These are phyloP conservation scores for Silurus asotus DNA, from an alignment of 2,113 vertebrate species.

Conservation along the genomic window DNA sequence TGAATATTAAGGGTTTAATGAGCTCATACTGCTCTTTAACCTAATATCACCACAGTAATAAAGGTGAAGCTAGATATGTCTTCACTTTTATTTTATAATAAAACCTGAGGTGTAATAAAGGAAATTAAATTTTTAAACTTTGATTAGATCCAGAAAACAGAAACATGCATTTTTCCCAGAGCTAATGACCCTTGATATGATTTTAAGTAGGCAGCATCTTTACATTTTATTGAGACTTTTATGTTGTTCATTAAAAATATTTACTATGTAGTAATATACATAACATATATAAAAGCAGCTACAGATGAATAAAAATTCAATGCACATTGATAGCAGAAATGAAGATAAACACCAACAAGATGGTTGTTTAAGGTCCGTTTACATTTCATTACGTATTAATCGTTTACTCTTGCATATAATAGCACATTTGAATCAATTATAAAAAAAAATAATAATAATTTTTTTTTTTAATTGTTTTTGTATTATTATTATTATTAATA, in stretches of 20 bases:
- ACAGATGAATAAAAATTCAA: slow-evolving; percentile 3
- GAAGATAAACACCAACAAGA: background rate
- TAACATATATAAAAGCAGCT: slow-evolving; percentile 1
- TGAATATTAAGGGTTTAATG: background rate
- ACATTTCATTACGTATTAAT: too few relatives aligned
- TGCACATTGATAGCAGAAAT: background rate
- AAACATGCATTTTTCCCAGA: slow-evolving; percentile 4
- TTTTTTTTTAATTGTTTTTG: too few relatives aligned
- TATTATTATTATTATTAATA: too few relatives aligned
- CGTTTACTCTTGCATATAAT: background rate
- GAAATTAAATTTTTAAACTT: slow-evolving; percentile 56
- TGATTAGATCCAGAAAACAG: slow-evolving; percentile 40
- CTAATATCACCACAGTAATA: slow-evolving; percentile 40
- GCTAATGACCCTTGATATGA: background rate
- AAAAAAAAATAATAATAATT: too few relatives aligned
- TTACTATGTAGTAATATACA: slow-evolving; percentile 3
- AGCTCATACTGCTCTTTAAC: slow-evolving; percentile 19
- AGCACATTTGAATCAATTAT: background rate
- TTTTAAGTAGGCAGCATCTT: slow-evolving; percentile 41
- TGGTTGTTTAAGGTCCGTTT: slow-evolving; percentile 1
- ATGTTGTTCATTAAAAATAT: slow-evolving; percentile 24
- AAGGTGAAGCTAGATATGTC: slow-evolving; percentile 56
- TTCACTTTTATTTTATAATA: slow-evolving; percentile 51
- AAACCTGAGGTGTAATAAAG: slow-evolving; percentile 51
- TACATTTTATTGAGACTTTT: background rate